Conservation (phyloP, 2,888 invertebrate genomes). For the Pheosia tremula region DNA sequence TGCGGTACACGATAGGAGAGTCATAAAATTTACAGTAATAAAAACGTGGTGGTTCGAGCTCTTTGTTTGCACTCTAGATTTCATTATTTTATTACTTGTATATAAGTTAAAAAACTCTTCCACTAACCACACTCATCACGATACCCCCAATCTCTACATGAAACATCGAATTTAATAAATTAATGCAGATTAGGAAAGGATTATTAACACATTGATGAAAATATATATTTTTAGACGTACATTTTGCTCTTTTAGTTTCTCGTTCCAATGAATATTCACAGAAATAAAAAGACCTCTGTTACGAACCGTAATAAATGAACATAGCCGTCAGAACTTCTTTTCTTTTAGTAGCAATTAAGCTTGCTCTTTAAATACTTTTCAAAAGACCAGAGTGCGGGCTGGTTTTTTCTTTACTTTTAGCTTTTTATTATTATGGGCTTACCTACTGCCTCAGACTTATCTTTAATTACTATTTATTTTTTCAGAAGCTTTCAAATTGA, state of each 20-base stretch:
- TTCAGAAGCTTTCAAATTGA: background rate
- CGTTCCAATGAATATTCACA: background rate
- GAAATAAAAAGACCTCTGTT: constrained; percentile 26
- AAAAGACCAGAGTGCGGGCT: background rate
- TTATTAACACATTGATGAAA: background rate
- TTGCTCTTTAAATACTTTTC: constrained; percentile 16
- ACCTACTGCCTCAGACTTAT: background rate
- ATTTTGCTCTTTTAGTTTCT: background rate
- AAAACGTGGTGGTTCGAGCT: background rate
- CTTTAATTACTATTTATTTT: background rate
- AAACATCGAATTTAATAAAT: too few relatives aligned
- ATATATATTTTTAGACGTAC: background rate
- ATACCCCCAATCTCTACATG: too few relatives aligned
- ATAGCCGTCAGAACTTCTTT: constrained; percentile 39
- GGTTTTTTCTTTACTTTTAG: background rate
- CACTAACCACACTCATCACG: too few relatives aligned
- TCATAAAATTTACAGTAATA: constrained; percentile 29
- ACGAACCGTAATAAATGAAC: constrained; percentile 41
- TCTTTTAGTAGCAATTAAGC: constrained; percentile 49
- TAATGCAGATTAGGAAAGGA: too few relatives aligned
- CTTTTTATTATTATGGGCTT: background rate
- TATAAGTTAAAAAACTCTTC: too few relatives aligned
- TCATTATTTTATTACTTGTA: too few relatives aligned
- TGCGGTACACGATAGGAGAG: constrained; percentile 32
- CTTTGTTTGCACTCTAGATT: constrained; percentile 16